Base-by-base conservation (phyloP, 2,888 invertebrate species). In the Eupithecia vulgata region DNA sequence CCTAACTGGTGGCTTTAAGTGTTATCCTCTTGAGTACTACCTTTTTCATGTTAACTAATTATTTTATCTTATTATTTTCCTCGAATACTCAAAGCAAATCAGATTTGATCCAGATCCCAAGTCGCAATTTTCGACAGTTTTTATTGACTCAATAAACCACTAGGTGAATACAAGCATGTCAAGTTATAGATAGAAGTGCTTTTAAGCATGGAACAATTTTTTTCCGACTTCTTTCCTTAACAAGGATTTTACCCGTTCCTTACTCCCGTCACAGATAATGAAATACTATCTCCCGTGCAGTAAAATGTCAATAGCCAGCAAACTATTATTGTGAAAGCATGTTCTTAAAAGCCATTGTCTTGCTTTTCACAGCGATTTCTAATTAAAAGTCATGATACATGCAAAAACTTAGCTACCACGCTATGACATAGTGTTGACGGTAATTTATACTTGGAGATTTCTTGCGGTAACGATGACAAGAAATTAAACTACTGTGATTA, bases 341-440 rank as follows among this genome's bases (percentile, higher is more conserved):
- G 68, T 75, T 72, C 68, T 68, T 59, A 70, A 57, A 37, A 48
- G 61, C 70, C 37, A 75, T 75, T 75, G 75, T 72, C 61, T 67
- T 61, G 64, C 25, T 65, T 15, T 66, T 72, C 70, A 70, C 72
- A 68, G 64, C 67, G 57, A 68, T 70, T 75, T 71, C 62, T 30
- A 42, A 66, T 70, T 68, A 52, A 72, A 30, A 70, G n/a, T n/a
- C 42, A 40, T 40, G 35, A 61, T 67, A 42, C 65, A 73, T 66
- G 48, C 40, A 65, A 65, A 65, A 65, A 65, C 65, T 25, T 37
- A 40, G 15, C 25, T 15, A 65, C 34, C 65, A 15, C 15, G 40
- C 40, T 65, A 17, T 65, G 21, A 40, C 64, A 40, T 40, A 5
- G 40, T 21, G 37, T 1, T 40, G 65, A 65, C 37, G 40, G 40